These are phyloP conservation scores for Apis dorsata DNA, from an alignment of 1,140 invertebrate species.

Conservation along the genomic window DNA sequence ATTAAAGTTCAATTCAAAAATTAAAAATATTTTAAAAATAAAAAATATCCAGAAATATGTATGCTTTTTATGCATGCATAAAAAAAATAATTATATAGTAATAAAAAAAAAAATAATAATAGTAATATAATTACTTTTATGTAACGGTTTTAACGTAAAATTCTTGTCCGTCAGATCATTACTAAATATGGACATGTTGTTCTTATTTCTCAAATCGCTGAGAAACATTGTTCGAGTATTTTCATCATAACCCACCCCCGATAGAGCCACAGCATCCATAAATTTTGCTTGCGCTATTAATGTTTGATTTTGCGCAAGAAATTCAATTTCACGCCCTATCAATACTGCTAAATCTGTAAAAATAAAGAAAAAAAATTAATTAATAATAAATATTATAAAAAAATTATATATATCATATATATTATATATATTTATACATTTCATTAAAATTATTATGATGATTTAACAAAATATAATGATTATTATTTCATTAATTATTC, in stretches of 20 bases:
- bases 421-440: too few species aligned
- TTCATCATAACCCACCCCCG: constrained; percentile 84
- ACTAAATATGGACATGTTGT: constrained; percentile 83
- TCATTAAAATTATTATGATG: too few species aligned
- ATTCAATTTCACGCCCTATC: constrained; percentile 83
- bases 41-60: background rate
- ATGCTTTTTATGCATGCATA: too few species aligned
- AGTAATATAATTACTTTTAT: constrained; percentile 64
- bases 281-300: constrained; percentile 77
- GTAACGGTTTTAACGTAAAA: constrained; percentile 58
- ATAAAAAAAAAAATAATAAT: too few species aligned
- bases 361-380: background rate
- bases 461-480: too few species aligned
- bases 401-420: too few species aligned
- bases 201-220: constrained; percentile 81
- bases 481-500: too few species aligned
- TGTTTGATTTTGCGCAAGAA: constrained; percentile 82
- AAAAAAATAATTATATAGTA: constrained; percentile 1
- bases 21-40: too few species aligned
- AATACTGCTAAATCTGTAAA: constrained; percentile 85
- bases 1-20: too few species aligned
- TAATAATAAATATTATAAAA: too few species aligned
- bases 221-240: constrained; percentile 83
- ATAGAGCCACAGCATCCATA: constrained; percentile 75
- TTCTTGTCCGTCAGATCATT: constrained; percentile 79